A percentile compares a stretch with the other conserved stretches of the same genome.
These are phyloP conservation scores for Porites divaricata DNA, from an alignment of 92 coral and sea anemone genomes.

Conservation along the genomic window DNA sequence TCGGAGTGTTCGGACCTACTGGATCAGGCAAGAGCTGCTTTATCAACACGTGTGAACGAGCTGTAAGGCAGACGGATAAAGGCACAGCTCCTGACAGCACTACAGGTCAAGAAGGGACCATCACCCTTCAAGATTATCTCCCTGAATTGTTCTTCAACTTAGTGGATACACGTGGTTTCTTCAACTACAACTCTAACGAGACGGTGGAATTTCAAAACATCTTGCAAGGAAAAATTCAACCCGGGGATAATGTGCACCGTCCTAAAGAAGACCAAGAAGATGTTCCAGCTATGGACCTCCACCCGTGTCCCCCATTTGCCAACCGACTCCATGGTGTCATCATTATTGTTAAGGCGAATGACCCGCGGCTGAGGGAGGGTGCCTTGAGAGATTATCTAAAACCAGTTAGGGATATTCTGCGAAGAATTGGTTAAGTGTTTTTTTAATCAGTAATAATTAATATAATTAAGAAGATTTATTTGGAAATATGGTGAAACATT, in stretches of 20 bases:
- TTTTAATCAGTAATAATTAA: too few species aligned
- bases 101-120: slow-evolving; percentile 63
- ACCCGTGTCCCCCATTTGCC: slow-evolving; percentile 22
- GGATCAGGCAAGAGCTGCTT: slow-evolving; percentile 81
- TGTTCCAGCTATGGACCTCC: background rate
- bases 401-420: slow-evolving; percentile 52
- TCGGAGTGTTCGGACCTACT: slow-evolving; percentile 75
- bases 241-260: slow-evolving; percentile 38
- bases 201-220: slow-evolving; percentile 58
- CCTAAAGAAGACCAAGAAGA: background rate
- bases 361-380: slow-evolving; percentile 54
- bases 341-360: slow-evolving; percentile 65
- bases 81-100: slow-evolving; percentile 51
- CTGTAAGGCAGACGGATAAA: slow-evolving; percentile 53
- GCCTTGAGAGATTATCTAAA: slow-evolving; percentile 37
- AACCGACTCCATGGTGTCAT: slow-evolving; percentile 56
- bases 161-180: slow-evolving; percentile 74
- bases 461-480: too few species aligned
- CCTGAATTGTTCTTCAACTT: slow-evolving; percentile 61
- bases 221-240: slow-evolving; percentile 36
- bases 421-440: slow-evolving; percentile 51
- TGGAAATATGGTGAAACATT: too few species aligned
- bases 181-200: slow-evolving; percentile 53
- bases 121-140: slow-evolving; percentile 62
- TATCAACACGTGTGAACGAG: slow-evolving; percentile 66